Evolutionary conservation across 2,888 invertebrate genomes (phyloP).

Genomic region (Heliconius aoede): DNA sequence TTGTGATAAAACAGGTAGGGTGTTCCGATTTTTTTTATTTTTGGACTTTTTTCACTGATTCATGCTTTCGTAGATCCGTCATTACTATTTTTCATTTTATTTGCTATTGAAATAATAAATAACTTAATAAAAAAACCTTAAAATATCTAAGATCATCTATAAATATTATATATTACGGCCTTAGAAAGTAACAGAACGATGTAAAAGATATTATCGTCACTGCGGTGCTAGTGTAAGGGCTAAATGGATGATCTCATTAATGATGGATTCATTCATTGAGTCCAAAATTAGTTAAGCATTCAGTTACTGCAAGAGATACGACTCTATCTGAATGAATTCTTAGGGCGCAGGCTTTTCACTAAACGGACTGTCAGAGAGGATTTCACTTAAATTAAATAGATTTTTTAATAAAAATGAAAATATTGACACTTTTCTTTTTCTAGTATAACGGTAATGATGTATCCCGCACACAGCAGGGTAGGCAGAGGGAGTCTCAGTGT

Average conservation of each 20-base stretch:
- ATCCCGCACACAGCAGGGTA: too few species aligned
- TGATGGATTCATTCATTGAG: conserved; percentile 29
- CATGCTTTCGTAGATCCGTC: neutral
- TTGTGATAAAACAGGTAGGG: neutral
- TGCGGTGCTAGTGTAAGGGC: too few species aligned
- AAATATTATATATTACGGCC: neutral
- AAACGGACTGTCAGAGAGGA: conserved; percentile 34
- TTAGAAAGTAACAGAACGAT: too few species aligned
- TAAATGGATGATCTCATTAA: conserved; percentile 23
- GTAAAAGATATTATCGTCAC: too few species aligned
- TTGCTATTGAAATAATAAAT: too few species aligned
- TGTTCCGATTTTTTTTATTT: too few species aligned
- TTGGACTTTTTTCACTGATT: too few species aligned
- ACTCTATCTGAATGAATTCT: conserved; percentile 17
- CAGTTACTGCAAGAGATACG: conserved; percentile 15
- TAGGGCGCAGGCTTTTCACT: conserved; percentile 42
- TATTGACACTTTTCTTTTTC: neutral
- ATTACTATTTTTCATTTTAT: too few species aligned
- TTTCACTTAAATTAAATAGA: conserved; percentile 25
- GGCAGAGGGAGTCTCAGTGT: too few species aligned
- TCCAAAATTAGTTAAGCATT: conserved; percentile 23
- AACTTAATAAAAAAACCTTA: too few species aligned
- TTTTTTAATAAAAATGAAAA: conserved; percentile 3
- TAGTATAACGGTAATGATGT: neutral
- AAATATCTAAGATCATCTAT: neutral